Evolutionary conservation across 2,797 vertebrate genomes (phyloP).

Genomic region (Sternotherus odoratus): DNA sequence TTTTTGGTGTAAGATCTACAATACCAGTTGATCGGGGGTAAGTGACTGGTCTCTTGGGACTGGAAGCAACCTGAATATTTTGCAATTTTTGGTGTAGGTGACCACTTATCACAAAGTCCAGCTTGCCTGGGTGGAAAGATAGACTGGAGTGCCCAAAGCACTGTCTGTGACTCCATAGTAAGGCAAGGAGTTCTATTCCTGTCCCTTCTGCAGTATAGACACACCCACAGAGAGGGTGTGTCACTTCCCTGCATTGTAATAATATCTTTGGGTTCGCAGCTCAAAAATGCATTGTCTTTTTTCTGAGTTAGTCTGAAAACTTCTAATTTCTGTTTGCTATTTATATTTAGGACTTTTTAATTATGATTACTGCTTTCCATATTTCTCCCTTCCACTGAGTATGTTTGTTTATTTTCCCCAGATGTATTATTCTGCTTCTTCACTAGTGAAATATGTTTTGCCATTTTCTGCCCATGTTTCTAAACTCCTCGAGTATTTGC

Average conservation of each 20-base stretch:
- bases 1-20: not conserved
- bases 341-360: constrained; percentile 32
- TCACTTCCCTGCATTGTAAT: not conserved
- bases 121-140: not conserved
- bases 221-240: not conserved
- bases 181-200: not conserved
- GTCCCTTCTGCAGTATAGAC: not conserved
- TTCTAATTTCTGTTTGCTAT: not conserved
- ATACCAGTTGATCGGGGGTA: not conserved
- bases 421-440: not conserved
- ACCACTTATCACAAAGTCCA: not conserved
- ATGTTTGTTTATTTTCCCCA: not conserved
- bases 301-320: not conserved
- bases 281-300: not conserved
- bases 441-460: constrained; percentile 11
- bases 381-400: not conserved
- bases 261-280: not conserved
- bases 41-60: not conserved
- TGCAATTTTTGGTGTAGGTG: not conserved
- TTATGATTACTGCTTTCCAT: not conserved
- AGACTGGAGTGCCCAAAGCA: not conserved
- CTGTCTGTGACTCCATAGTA: not conserved
- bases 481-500: not conserved
- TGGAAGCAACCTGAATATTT: not conserved
- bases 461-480: not conserved